A percentile compares a stretch with the other conserved stretches of the same genome.
Evolutionary conservation across 2,797 vertebrate genomes (phyloP).

Genomic region (Anguilla anguilla): DNA sequence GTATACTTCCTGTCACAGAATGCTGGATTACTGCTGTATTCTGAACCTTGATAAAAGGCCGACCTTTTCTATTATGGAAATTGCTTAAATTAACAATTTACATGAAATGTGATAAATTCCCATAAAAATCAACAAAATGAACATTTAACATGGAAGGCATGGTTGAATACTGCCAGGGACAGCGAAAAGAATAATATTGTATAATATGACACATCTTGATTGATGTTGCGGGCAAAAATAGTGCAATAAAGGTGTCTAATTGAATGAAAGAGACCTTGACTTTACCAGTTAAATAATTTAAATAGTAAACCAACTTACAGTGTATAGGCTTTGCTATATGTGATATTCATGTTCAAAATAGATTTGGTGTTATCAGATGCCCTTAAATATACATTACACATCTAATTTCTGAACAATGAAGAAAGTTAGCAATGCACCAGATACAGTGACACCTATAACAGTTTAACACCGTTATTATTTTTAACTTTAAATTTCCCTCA

Average conservation of each 20-base stretch:
- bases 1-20: not conserved
- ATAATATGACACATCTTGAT: not conserved
- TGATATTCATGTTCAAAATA: not conserved
- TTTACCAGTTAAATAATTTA: not conserved
- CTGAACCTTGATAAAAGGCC: not conserved
- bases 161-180: not conserved
- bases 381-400: not conserved
- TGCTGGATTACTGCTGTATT: not conserved
- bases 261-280: not conserved
- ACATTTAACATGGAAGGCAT: no score
- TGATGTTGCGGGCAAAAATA: not conserved
- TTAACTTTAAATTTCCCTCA: not conserved
- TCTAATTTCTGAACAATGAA: not conserved
- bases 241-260: not conserved
- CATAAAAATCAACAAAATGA: not conserved
- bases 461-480: not conserved
- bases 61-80: not conserved
- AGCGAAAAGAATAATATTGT: not conserved
- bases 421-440: not conserved
- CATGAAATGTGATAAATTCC: no score
- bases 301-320: not conserved
- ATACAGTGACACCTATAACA: not conserved
- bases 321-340: not conserved
- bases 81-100: not conserved
- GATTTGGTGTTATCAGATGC: not conserved